A percentile compares a stretch with the other conserved stretches of the same genome.
Evolutionary conservation across 2,888 invertebrate genomes (phyloP).

Genomic region (Trisateles emortualis): DNA sequence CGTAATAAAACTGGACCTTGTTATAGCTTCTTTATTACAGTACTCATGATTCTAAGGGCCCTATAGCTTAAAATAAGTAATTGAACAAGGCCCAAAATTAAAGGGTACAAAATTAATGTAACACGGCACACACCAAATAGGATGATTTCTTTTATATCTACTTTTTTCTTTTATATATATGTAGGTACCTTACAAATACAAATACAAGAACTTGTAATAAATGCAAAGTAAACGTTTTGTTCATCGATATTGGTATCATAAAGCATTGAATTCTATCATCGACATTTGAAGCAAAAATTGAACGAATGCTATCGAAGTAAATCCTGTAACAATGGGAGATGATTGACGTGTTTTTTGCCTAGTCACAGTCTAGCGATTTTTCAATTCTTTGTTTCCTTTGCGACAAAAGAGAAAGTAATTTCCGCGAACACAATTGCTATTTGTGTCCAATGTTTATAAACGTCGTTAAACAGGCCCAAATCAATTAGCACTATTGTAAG

Average conservation of each 20-base stretch:
- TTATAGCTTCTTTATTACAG: slow-evolving; percentile 23
- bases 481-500: slow-evolving; percentile 31
- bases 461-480: slow-evolving; percentile 15
- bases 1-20: slow-evolving; percentile 16
- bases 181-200: neutral
- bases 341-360: slow-evolving; percentile 62
- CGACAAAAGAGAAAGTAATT: slow-evolving; percentile 66
- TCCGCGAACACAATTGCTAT: slow-evolving; percentile 38
- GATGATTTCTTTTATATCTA: no score
- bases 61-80: neutral
- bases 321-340: slow-evolving; percentile 54
- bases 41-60: neutral
- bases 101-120: no score
- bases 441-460: slow-evolving; percentile 40
- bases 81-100: no score
- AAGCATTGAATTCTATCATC: slow-evolving; percentile 26
- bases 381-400: slow-evolving; percentile 56
- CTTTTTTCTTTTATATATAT: no score
- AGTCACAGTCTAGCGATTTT: slow-evolving; percentile 58
- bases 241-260: slow-evolving; percentile 22
- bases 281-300: slow-evolving; percentile 36
- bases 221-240: neutral
- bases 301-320: slow-evolving; percentile 43
- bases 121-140: no score
- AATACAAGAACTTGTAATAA: neutral